These are phyloP conservation scores for Aix galericulata DNA, from an alignment of 2,113 vertebrate species.

Conservation along the genomic window DNA sequence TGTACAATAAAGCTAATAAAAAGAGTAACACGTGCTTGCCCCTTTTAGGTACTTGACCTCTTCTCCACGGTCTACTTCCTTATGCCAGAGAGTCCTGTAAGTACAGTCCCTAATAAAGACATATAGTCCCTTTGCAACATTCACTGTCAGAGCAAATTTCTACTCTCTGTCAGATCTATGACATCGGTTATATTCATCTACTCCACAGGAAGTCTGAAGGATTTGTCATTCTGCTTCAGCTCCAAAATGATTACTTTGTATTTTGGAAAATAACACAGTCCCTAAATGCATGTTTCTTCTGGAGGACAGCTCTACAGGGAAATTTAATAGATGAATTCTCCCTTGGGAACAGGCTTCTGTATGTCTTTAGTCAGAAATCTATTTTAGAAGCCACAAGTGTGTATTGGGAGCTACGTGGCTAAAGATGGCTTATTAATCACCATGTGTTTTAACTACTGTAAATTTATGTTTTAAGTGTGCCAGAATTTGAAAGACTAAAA, in stretches of 20 bases:
- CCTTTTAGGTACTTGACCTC: neutral
- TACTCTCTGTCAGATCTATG: neutral
- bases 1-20: neutral
- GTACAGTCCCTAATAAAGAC: neutral
- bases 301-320: neutral
- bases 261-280: neutral
- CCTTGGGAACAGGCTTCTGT: neutral
- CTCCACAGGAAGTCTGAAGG: neutral
- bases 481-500: neutral
- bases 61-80: neutral
- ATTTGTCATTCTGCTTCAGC: neutral
- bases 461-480: neutral
- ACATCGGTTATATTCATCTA: neutral
- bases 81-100: neutral
- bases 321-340: neutral
- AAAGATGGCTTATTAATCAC: neutral
- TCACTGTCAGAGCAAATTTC: neutral
- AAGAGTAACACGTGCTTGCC: neutral
- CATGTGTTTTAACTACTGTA: neutral
- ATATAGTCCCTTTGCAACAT: neutral
- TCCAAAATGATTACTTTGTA: neutral
- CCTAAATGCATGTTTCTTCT: neutral
- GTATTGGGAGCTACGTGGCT: neutral
- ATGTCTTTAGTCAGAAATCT: neutral
- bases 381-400: neutral